These are phyloP conservation scores for Protobothrops mucrosquamatus DNA, from an alignment of 2,113 vertebrate species.

Conservation along the genomic window DNA sequence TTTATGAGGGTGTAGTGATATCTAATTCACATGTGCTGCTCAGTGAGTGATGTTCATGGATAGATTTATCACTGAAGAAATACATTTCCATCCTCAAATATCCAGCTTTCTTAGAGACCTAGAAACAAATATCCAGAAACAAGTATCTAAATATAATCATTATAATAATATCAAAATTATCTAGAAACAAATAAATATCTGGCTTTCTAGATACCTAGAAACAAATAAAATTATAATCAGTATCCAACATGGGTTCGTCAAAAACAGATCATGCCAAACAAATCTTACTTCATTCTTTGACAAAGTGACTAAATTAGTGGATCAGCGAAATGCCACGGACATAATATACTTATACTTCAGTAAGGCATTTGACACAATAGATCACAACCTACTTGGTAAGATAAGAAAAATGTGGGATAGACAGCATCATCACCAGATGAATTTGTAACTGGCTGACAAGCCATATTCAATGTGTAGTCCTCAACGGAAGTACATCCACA, in stretches of 20 bases:
- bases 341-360: background rate
- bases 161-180: background rate
- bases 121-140: background rate
- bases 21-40: background rate
- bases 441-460: background rate
- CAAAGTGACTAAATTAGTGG: background rate
- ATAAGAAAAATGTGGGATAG: background rate
- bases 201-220: background rate
- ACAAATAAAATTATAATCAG: background rate
- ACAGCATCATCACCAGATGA: background rate
- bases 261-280: background rate
- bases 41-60: background rate
- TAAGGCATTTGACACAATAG: background rate
- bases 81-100: background rate
- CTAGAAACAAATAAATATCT: background rate
- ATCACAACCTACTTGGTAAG: background rate
- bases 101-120: background rate
- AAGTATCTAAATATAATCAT: background rate
- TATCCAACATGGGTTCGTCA: background rate
- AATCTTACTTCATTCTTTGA: background rate
- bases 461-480: background rate
- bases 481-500: background rate
- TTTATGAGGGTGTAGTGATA: background rate
- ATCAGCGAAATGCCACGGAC: background rate
- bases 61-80: background rate